Percentiles rank a stretch among this genome's conserved stretches.
Conservation (phyloP, 1,140 invertebrate genomes). For the Ooceraea biroi region DNA sequence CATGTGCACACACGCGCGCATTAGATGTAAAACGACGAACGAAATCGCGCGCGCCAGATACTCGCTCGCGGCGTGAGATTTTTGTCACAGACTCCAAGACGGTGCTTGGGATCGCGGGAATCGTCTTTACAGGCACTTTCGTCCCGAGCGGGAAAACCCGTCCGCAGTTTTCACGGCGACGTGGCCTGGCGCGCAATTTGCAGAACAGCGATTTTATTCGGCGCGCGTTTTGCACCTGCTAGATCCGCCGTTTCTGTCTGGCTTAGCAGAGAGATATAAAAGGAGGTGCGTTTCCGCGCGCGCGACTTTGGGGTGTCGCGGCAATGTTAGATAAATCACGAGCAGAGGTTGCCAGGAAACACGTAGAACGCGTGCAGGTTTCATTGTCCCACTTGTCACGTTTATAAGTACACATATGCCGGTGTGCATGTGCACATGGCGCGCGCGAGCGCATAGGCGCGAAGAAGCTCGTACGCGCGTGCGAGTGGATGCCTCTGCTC, state of each 20-base stretch:
- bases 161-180: background rate
- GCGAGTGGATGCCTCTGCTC: constrained; percentile 54
- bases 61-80: background rate
- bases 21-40: background rate
- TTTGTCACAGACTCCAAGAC: background rate
- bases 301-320: constrained; percentile 61
- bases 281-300: constrained; percentile 42
- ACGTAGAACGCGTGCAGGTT: constrained; percentile 66
- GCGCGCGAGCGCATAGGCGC: background rate
- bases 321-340: constrained; percentile 70
- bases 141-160: background rate
- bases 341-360: constrained; percentile 68
- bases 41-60: no score
- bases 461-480: constrained; percentile 25
- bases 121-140: background rate
- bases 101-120: background rate
- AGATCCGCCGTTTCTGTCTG: constrained; percentile 34
- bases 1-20: background rate
- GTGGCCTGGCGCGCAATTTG: background rate
- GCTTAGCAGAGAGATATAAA: constrained; percentile 55
- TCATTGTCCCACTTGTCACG: constrained; percentile 74
- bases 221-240: constrained; percentile 28
- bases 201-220: constrained; percentile 30
- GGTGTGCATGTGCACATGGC: constrained; percentile 8
- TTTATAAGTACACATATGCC: constrained; percentile 72